Base-by-base conservation (phyloP, 2,888 invertebrate genomes). In the Euspilapteryx auroguttella region DNA sequence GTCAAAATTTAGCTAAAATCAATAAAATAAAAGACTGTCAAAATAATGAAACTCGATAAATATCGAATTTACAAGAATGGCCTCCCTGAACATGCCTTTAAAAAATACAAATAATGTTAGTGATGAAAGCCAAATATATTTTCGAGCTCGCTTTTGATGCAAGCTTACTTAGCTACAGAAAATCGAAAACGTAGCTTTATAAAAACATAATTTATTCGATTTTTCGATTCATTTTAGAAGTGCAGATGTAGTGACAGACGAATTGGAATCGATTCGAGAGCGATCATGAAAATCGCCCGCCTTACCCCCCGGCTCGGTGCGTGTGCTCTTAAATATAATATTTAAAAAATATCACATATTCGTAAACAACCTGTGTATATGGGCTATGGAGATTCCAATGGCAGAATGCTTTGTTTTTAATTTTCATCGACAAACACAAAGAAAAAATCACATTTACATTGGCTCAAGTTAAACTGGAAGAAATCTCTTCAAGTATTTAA, bases 341-440 rank as follows among this genome's bases (percentile, higher is more conserved):
- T 28, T 26, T 28, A 55, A 61, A 59, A 61, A 58, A 64, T 64
- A 62, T 62, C 55, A 57, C 55, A 58, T 54, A 49, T 41, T 30
- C n/a, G n/a, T 17, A 47, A 42, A 44, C 45, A 64, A 65, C 63
- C 45, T 51, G 54, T 71, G 68, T 63, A 61, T 66, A 69, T 61
- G 52, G 59, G 47, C 63, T 65, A 63, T 68, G 65, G 73, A 54
- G 57, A 48, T 45, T 37, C 10, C 1, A 20, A 29, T 14, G 37
- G 32, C 55, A 69, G 51, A 69, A 41, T 52, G 51, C 48, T 36
- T 22, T 55, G 51, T 65, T 49, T 11, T 35, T n/a, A n/a, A n/a
- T n/a, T n/a, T n/a, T n/a, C n/a, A n/a, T n/a, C n/a, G n/a, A n/a
- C n/a, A n/a, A n/a, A n/a, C n/a, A n/a, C n/a, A n/a, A n/a, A n/a